These are phyloP conservation scores for Drosophila bipectinata DNA, from an alignment of 1,140 invertebrate species.

Conservation along the genomic window DNA sequence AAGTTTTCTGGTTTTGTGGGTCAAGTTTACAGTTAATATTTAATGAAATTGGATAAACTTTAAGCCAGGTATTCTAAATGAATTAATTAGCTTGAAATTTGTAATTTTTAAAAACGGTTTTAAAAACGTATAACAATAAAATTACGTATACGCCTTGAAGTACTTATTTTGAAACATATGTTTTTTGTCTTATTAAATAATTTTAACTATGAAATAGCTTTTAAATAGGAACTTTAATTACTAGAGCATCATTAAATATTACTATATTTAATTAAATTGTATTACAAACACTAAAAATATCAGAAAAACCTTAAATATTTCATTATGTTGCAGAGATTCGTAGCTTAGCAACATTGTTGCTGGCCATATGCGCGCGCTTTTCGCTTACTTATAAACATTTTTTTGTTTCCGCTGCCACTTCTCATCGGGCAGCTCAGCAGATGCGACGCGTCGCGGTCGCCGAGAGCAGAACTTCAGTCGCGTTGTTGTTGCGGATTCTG, in stretches of 20 bases:
- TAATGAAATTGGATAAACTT: too few species aligned
- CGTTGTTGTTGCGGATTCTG: conserved; percentile 9
- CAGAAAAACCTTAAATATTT: not conserved
- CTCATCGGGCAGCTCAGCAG: not conserved
- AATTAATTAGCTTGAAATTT: too few species aligned
- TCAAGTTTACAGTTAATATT: not conserved
- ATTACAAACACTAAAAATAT: not conserved
- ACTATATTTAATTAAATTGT: not conserved
- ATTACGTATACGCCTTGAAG: not conserved
- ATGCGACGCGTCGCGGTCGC: conserved; percentile 24
- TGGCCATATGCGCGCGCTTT: conserved; percentile 32
- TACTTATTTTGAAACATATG: not conserved
- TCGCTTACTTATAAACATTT: conserved; percentile 18
- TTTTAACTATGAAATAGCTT: too few species aligned
- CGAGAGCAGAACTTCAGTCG: not conserved
- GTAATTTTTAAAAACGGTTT: too few species aligned
- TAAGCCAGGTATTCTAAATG: not conserved
- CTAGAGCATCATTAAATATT: too few species aligned
- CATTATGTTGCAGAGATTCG: not conserved
- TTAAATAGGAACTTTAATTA: too few species aligned
- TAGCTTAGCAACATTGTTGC: conserved; percentile 19
- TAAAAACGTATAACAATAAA: not conserved
- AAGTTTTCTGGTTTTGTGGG: not conserved
- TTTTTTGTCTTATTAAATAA: too few species aligned
- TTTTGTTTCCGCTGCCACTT: conserved; percentile 1